Evolutionary conservation across 2,797 vertebrate genomes (phyloP).

Genomic region (Arnoldichthys spilopterus): DNA sequence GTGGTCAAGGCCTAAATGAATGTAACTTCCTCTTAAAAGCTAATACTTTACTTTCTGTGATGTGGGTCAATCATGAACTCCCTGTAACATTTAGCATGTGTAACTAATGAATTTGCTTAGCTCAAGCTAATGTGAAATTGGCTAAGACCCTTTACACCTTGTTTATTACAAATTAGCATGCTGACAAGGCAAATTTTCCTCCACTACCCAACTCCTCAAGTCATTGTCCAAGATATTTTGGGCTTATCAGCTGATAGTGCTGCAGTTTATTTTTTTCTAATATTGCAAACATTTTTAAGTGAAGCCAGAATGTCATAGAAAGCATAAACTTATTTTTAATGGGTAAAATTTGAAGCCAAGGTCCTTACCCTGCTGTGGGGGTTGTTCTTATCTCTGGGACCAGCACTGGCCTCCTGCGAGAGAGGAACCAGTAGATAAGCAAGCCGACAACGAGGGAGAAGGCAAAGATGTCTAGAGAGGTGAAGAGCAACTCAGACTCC

Average conservation of each 20-base stretch:
- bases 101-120: no score
- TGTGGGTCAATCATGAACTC: neutral
- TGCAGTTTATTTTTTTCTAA: neutral
- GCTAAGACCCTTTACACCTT: neutral
- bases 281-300: no score
- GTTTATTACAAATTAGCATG: neutral
- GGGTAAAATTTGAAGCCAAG: neutral
- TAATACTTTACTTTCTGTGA: neutral
- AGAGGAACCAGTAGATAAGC: constrained; percentile 82
- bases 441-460: constrained; percentile 77
- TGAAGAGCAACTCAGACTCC: constrained; percentile 68
- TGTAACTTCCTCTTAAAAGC: neutral
- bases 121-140: no score
- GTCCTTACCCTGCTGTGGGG: constrained; percentile 60
- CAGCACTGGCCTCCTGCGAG: constrained; percentile 80
- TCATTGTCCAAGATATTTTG: neutral
- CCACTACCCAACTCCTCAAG: neutral
- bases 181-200: no score
- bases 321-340: neutral
- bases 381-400: constrained; percentile 75
- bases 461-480: constrained; percentile 75
- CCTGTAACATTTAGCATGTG: neutral
- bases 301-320: neutral
- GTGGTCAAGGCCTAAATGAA: neutral
- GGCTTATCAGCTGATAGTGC: neutral